phyloP scores from a whole-genome alignment of 1,140 invertebrate species.

The Temnothorax nylanderi region DNA sequence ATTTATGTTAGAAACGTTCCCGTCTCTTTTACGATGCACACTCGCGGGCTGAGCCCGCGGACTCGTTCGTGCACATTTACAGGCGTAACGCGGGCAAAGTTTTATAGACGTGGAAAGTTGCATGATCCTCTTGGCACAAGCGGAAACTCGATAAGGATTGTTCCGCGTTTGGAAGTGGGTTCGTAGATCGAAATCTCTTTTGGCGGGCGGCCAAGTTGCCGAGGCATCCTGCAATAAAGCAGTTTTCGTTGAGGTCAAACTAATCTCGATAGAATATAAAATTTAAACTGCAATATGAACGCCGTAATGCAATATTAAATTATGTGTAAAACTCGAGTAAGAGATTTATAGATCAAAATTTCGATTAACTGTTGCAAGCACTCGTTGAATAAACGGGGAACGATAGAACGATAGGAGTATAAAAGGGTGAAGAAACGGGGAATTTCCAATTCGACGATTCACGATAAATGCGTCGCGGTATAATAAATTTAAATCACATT shows the following conservation, averaged over 20 bases:
- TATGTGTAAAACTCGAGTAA: not conserved
- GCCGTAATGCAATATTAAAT: not conserved
- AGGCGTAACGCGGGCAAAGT: constrained; percentile 34
- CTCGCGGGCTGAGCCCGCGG: not conserved
- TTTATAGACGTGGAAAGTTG: constrained; percentile 37
- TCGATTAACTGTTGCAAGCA: not conserved
- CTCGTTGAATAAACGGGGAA: not conserved
- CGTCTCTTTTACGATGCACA: constrained; percentile 23
- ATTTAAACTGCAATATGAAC: not conserved
- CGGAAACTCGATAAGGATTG: constrained; percentile 51
- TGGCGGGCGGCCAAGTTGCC: constrained; percentile 15
- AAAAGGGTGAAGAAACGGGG: not conserved
- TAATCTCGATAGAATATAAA: not conserved
- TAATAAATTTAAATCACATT: not conserved
- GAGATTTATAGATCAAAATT: not conserved
- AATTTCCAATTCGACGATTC: not conserved
- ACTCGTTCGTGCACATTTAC: constrained; percentile 13
- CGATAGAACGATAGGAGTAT: too few relatives aligned
- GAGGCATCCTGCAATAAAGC: constrained; percentile 26
- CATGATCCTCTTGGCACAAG: constrained; percentile 39
- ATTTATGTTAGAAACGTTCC: constrained; percentile 49
- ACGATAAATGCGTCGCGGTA: not conserved
- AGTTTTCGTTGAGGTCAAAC: constrained; percentile 16
- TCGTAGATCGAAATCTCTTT: constrained; percentile 52
- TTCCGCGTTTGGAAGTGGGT: constrained; percentile 38